Conservation (phyloP, 2,113 vertebrate species). For the Gracilinanus agilis region DNA sequence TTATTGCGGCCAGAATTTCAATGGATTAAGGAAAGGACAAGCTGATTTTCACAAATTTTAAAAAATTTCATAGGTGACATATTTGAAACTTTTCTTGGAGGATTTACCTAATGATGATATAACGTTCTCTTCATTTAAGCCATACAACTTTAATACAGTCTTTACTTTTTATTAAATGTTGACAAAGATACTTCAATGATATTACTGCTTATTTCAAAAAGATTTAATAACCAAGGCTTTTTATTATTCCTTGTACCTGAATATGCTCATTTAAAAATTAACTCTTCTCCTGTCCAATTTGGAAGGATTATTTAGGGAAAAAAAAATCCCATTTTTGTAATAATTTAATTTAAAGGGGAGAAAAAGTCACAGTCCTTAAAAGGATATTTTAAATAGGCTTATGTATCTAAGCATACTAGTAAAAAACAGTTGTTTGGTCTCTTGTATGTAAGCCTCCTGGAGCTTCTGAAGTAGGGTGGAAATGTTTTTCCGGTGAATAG, state of each 20-base stretch:
- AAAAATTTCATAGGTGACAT: conserved; percentile 19
- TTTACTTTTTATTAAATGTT: conserved; percentile 56
- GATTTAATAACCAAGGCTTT: conserved; percentile 68
- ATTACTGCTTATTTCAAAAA: conserved; percentile 65
- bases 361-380: conserved; percentile 68
- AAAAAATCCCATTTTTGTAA: conserved; percentile 62
- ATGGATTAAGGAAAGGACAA: not conserved
- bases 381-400: conserved; percentile 70
- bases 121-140: not conserved
- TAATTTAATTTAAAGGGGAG: conserved; percentile 63
- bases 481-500: conserved; percentile 57
- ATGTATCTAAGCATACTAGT: conserved; percentile 45
- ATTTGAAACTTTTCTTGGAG: not conserved
- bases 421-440: conserved; percentile 59
- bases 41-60: not conserved
- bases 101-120: not conserved
- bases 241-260: conserved; percentile 58
- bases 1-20: not conserved
- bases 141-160: not conserved
- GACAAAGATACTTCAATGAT: conserved; percentile 69
- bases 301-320: conserved; percentile 29
- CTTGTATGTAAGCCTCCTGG: conserved; percentile 51
- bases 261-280: not conserved
- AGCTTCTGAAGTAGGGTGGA: conserved; percentile 53
- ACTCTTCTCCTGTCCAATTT: conserved; percentile 48